These are phyloP conservation scores for Orchesella cincta DNA, from an alignment of 1,140 invertebrate genomes.

Conservation along the genomic window DNA sequence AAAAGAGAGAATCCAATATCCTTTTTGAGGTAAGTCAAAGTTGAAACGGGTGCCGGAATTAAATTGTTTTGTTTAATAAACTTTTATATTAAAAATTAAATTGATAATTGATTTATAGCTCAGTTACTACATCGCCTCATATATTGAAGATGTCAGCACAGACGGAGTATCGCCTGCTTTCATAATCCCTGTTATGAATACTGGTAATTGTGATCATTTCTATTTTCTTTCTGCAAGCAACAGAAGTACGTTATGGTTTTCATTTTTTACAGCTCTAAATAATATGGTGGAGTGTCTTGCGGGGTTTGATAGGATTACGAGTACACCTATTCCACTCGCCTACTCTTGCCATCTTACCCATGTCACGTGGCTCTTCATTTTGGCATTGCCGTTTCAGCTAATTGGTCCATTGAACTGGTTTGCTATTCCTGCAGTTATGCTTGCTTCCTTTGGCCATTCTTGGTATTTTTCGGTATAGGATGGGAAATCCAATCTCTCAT, in stretches of 20 bases:
- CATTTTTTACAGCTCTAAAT: slow-evolving; percentile 23
- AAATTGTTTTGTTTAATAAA: too few relatives aligned
- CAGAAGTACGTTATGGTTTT: too few relatives aligned
- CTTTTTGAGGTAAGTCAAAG: slow-evolving; percentile 43
- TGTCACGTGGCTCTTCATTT: slow-evolving; percentile 21
- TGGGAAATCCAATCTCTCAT: slow-evolving; percentile 42
- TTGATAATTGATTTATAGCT: too few relatives aligned
- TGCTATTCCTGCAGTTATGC: slow-evolving; percentile 12
- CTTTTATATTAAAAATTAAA: too few relatives aligned
- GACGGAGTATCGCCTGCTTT: slow-evolving; percentile 25
- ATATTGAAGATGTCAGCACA: slow-evolving; percentile 38
- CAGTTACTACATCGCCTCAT: slow-evolving; percentile 47
- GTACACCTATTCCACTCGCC: slow-evolving; percentile 40
- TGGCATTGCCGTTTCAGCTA: slow-evolving; percentile 36
- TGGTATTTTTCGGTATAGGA: not conserved
- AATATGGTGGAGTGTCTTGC: slow-evolving; percentile 36
- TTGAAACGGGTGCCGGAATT: too few relatives aligned
- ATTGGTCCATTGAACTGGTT: slow-evolving; percentile 24
- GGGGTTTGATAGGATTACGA: slow-evolving; percentile 35
- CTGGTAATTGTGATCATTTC: too few relatives aligned
- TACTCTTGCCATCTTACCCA: slow-evolving; percentile 38
- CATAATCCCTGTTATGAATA: slow-evolving; percentile 43
- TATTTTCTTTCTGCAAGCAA: too few relatives aligned
- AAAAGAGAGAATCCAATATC: too few relatives aligned
- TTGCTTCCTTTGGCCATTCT: slow-evolving; percentile 32